These are phyloP conservation scores for Dinomys branickii DNA, from an alignment of 2,113 vertebrate genomes.

Conservation along the genomic window DNA sequence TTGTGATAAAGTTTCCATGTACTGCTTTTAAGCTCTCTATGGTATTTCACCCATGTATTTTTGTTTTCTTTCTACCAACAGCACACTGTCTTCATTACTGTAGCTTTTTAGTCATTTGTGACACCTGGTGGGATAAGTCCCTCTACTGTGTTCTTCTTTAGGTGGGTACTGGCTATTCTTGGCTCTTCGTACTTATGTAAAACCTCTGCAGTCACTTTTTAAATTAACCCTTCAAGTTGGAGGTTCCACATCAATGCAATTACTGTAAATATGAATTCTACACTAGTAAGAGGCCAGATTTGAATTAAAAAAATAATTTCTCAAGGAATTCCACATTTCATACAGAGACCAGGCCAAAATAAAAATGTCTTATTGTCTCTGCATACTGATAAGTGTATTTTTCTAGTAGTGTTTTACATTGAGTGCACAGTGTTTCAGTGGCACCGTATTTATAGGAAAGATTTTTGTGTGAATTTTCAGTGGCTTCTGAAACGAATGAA, in stretches of 20 bases:
- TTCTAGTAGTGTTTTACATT: not conserved
- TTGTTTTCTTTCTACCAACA: constrained; percentile 14
- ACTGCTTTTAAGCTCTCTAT: not conserved
- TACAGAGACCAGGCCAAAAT: not conserved
- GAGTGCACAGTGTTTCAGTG: not conserved
- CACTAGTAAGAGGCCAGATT: not conserved
- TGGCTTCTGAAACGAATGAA: not conserved
- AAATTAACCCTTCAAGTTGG: constrained; percentile 49
- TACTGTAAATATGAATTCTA: constrained; percentile 42
- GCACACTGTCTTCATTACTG: not conserved
- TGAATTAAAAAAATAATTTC: constrained; percentile 38
- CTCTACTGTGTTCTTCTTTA: not conserved
- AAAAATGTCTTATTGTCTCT: not conserved
- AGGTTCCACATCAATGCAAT: not conserved
- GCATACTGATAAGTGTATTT: not conserved
- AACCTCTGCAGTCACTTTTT: constrained; percentile 47
- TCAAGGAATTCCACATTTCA: constrained; percentile 28
- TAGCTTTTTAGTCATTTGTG: constrained; percentile 1
- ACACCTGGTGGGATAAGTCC: not conserved
- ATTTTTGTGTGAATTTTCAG: not conserved
- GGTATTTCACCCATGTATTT: not conserved
- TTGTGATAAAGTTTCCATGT: constrained; percentile 20
- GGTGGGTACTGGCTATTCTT: constrained; percentile 20
- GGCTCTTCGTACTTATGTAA: not conserved
- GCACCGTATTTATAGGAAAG: not conserved